Conservation (phyloP, 2,113 vertebrate species). For the Petrocephalus zakoni region DNA sequence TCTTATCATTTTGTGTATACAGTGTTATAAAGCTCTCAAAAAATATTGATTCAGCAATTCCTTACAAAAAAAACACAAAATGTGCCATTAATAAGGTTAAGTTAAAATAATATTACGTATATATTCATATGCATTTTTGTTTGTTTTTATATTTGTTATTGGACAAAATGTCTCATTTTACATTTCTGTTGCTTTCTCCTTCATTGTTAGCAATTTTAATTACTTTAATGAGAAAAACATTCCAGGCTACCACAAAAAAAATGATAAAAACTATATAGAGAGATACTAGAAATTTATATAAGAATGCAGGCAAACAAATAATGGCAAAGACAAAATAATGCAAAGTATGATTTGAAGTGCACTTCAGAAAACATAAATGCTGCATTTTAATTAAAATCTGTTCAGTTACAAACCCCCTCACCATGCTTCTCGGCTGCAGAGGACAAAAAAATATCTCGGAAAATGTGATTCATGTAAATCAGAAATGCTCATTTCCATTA, state of each 20-base stretch:
- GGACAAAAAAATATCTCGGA: background rate
- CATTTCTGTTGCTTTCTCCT: background rate
- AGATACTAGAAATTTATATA: background rate
- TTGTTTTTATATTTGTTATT: background rate
- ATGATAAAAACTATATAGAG: background rate
- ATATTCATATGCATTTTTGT: background rate
- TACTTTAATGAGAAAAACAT: background rate
- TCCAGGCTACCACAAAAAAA: background rate
- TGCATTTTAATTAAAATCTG: background rate
- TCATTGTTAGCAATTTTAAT: background rate
- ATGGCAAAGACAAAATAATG: background rate
- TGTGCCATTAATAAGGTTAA: background rate
- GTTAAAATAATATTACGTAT: background rate
- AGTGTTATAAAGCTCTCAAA: background rate
- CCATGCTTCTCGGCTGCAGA: background rate
- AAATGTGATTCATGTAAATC: background rate
- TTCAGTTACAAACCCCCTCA: background rate
- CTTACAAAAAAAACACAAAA: background rate
- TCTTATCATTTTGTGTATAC: background rate
- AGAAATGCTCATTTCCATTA: background rate
- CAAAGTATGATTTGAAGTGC: background rate
- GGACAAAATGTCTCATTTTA: background rate
- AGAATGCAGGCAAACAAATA: background rate
- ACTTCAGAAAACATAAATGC: background rate
- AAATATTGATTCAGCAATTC: background rate